A percentile compares a stretch with the other conserved stretches of the same genome.
Conservation (phyloP, 2,113 vertebrate genomes). For the Himantopus leucocephalus region DNA sequence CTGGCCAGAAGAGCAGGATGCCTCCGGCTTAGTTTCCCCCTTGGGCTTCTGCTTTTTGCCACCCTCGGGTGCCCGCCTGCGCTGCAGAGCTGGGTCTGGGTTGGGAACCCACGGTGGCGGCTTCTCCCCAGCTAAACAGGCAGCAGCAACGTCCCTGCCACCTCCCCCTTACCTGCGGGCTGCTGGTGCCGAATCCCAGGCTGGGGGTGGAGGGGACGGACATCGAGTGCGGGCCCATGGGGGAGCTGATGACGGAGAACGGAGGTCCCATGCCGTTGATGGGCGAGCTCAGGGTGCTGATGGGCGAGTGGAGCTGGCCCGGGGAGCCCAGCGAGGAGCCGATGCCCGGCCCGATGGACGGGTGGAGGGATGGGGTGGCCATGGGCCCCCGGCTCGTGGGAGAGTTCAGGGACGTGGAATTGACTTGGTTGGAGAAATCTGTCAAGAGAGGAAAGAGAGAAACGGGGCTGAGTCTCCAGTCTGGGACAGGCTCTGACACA, state of each 20-base stretch:
- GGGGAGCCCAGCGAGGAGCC: constrained; percentile 87
- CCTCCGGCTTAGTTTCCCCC: not conserved
- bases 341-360: constrained; percentile 76
- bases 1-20: not conserved
- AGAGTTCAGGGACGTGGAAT: constrained; percentile 85
- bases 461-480: rapidly evolving
- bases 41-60: not conserved
- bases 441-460: constrained; percentile 36
- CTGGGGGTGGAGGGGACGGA: constrained; percentile 83
- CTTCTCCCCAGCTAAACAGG: rapidly evolving
- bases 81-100: not conserved
- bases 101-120: rapidly evolving
- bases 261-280: constrained; percentile 96
- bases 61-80: rapidly evolving
- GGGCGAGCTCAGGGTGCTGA: constrained; percentile 89
- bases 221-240: constrained; percentile 92
- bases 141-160: rapidly evolving
- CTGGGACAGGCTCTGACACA: not conserved
- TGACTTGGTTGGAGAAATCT: constrained; percentile 91
- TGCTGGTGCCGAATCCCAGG: constrained; percentile 90
- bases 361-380: constrained; percentile 86
- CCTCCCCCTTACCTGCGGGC: constrained; percentile 85
- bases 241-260: constrained; percentile 97
- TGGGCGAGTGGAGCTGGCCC: constrained; percentile 90
- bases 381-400: constrained; percentile 87